Evolutionary conservation across 2,888 invertebrate species (phyloP).

Genomic region (Diogma glabrata): DNA sequence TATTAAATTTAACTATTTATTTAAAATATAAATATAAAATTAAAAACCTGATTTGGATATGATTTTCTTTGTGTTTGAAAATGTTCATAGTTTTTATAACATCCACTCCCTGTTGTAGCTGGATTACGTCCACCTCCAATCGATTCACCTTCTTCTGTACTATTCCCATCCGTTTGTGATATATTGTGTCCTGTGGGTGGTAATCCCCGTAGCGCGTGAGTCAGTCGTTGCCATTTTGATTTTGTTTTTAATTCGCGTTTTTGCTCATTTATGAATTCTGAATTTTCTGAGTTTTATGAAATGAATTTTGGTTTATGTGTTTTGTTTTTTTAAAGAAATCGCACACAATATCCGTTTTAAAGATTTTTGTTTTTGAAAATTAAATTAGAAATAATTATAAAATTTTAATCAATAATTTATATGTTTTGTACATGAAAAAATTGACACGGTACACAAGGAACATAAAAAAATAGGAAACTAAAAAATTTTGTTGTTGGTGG

Average conservation of each 20-base stretch:
- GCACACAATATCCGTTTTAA: slow-evolving; percentile 6
- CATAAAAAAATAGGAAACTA: too few relatives aligned
- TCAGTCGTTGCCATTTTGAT: slow-evolving; percentile 39
- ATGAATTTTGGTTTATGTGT: slow-evolving; percentile 11
- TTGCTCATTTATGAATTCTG: slow-evolving; percentile 15
- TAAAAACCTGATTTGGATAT: slow-evolving; percentile 4
- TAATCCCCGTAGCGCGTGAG: slow-evolving; percentile 37
- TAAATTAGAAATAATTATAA: too few relatives aligned
- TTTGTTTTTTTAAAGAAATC: background rate
- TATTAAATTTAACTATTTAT: background rate
- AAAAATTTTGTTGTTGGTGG: too few relatives aligned
- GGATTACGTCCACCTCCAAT: slow-evolving; percentile 43
- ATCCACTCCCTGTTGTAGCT: slow-evolving; percentile 61
- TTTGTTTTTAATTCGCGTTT: slow-evolving; percentile 32
- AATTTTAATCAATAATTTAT: too few relatives aligned
- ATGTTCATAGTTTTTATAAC: slow-evolving; percentile 70
- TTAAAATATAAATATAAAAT: background rate
- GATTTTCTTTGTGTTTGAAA: slow-evolving; percentile 24
- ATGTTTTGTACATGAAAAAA: too few relatives aligned
- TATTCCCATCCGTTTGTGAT: slow-evolving; percentile 80
- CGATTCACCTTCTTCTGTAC: slow-evolving; percentile 59
- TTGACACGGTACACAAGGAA: too few relatives aligned
- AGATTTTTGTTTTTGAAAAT: too few relatives aligned
- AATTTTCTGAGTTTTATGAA: slow-evolving; percentile 15
- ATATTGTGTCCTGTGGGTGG: slow-evolving; percentile 73